A percentile compares a stretch with the other conserved stretches of the same genome.
Evolutionary conservation across 1,140 invertebrate genomes (phyloP).

Genomic region (Drosophila tsacasi): DNA sequence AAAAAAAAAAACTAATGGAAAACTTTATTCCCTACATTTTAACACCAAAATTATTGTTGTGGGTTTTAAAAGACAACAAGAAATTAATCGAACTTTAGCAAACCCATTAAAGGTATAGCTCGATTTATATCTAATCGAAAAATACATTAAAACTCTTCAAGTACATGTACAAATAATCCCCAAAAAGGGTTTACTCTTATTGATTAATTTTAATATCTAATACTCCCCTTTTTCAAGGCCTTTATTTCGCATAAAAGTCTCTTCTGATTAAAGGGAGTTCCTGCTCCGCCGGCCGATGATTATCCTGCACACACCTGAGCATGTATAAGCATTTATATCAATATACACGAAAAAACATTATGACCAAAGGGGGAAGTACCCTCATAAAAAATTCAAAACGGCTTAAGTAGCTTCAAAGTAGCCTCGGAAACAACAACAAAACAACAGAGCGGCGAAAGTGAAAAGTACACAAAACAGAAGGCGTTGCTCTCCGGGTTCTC

Average conservation of each 20-base stretch:
- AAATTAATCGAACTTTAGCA: background rate
- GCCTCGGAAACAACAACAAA: conserved; percentile 33
- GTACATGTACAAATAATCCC: background rate
- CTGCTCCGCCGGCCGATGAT: background rate
- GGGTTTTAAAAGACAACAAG: background rate
- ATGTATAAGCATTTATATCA: conserved; percentile 73
- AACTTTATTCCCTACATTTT: background rate
- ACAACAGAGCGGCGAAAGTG: conserved; percentile 40
- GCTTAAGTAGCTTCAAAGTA: conserved; percentile 79
- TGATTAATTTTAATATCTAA: conserved; percentile 8
- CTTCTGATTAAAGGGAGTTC: background rate
- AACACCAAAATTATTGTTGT: too few species aligned
- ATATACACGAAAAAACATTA: conserved; percentile 72
- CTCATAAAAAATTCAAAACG: conserved; percentile 82
- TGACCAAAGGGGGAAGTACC: conserved; percentile 49
- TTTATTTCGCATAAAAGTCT: conserved; percentile 11
- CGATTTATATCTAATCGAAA: background rate
- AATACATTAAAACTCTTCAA: background rate
- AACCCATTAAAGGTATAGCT: background rate
- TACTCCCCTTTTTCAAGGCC: background rate
- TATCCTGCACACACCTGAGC: conserved; percentile 18
- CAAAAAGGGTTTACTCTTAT: conserved; percentile 1
- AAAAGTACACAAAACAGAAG: conserved; percentile 64
- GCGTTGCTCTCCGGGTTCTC: background rate
- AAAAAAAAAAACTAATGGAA: conserved; percentile 6